Evolutionary conservation across 2,888 invertebrate genomes (phyloP), one percentile per base, ranked within the genome.

Genomic region (Unio pictorum): DNA sequence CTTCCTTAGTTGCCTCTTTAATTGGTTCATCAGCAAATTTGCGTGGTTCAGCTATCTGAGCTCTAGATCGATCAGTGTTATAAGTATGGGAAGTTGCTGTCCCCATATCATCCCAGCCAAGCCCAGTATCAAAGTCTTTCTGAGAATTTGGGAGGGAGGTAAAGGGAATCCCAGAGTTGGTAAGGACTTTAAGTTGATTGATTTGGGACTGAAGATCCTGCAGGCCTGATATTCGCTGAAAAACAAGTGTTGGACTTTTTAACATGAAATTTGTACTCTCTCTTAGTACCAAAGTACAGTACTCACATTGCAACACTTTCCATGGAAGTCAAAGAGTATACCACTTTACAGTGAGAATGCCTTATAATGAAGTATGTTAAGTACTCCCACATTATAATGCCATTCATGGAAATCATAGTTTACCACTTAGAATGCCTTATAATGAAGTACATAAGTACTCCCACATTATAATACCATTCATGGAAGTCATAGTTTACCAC

Each of bases 201-300:
- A 85, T 70, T 74, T 85, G 83, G 26, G 78, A 72, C 73, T 84
- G 84, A 20, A 84, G 76, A 67, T 84, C 82, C 58, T 84, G 81
- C n/a, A 85, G 69, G 66, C 83, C 86, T 61, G 79, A 74, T 34
- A 82, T 66, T 62, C 85, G 80, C 86, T 86, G 82, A 71, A 84
- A 84, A 62, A 66, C 64, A 66, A 61, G 15, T 45, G 45, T 45
- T 45, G 15, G 45, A 45, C 15, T 45, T 11, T 45, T 45, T 15
- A 45, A 34, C 11, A 45, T 45, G 45, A 45, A 45, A 15, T 45
- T 3, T 45, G 45, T 15, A 45, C 45, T 45, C 2, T 45, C 45
- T 45, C 3, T 45, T 4, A 15, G 45, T 45, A 3, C 11, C 45
- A 45, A 59, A 26, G 34, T 64, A 55, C 55, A 45, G 34, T 17